A percentile compares a stretch with the other conserved stretches of the same genome.
Evolutionary conservation across 2,797 vertebrate genomes (phyloP).

Genomic region (Danionella dracula): DNA sequence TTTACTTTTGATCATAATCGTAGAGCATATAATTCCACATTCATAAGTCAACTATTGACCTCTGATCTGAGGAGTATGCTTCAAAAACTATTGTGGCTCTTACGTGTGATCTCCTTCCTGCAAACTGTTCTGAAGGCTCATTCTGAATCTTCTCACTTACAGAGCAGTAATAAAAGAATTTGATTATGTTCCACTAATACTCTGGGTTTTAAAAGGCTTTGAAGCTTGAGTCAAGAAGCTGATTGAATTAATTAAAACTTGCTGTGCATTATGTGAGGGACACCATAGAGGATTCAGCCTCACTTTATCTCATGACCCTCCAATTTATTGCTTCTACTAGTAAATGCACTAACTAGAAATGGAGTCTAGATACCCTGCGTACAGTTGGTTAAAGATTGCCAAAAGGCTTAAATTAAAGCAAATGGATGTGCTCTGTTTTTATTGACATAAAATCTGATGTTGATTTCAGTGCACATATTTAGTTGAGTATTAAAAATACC

Average conservation of each 20-base stretch:
- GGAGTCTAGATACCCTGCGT: too few relatives aligned
- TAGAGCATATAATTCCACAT: not conserved
- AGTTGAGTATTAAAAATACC: too few relatives aligned
- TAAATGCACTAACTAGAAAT: too few relatives aligned
- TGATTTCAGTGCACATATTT: too few relatives aligned
- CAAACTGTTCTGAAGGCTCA: constrained; percentile 2
- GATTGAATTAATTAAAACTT: constrained; percentile 70
- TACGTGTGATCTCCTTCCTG: constrained; percentile 16
- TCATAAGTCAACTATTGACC: not conserved
- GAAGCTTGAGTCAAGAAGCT: constrained; percentile 55
- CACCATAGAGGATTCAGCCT: constrained; percentile 51
- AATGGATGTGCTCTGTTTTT: too few relatives aligned
- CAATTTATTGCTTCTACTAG: constrained; percentile 30
- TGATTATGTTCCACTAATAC: constrained; percentile 61
- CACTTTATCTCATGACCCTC: constrained; percentile 48
- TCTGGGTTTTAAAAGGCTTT: constrained; percentile 57
- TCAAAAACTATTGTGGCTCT: not conserved
- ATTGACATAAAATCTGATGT: too few relatives aligned
- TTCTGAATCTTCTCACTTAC: not conserved
- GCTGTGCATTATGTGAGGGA: constrained; percentile 46
- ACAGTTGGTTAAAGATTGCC: too few relatives aligned
- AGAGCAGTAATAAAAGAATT: constrained; percentile 23
- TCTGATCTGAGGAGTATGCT: not conserved
- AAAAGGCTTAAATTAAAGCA: too few relatives aligned
- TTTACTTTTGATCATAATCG: constrained; percentile 3